A percentile compares a stretch with the other conserved stretches of the same genome.
These are phyloP conservation scores for Acromyrmex echinatior DNA, from an alignment of 1,140 invertebrate species.

Conservation along the genomic window DNA sequence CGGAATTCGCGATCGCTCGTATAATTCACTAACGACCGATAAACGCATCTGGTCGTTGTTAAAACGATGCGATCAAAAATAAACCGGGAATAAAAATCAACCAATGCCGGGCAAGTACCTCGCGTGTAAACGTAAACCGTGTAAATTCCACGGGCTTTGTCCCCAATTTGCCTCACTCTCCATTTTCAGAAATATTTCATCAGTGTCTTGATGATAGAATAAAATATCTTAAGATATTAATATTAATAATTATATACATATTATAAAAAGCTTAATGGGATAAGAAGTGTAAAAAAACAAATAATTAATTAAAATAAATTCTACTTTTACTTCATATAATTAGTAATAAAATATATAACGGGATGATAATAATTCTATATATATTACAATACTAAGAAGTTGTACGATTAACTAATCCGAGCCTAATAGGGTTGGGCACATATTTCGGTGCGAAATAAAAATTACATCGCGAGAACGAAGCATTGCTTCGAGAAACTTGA, in stretches of 20 bases:
- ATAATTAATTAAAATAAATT: background rate
- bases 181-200: constrained; percentile 19
- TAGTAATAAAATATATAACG: background rate
- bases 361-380: background rate
- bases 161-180: constrained; percentile 7
- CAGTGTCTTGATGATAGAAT: no score
- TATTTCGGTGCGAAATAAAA: background rate
- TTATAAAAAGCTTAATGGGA: background rate
- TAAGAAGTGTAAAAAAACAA: background rate
- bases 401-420: constrained; percentile 56
- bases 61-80: constrained; percentile 44
- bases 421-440: constrained; percentile 38
- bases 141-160: constrained; percentile 48
- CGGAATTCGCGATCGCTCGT: constrained; percentile 44
- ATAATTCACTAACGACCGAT: constrained; percentile 58
- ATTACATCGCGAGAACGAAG: constrained; percentile 2
- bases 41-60: constrained; percentile 61
- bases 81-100: constrained; percentile 48
- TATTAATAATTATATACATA: background rate
- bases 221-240: background rate
- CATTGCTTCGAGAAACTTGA: constrained; percentile 62
- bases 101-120: constrained; percentile 19
- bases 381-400: background rate
- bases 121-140: background rate
- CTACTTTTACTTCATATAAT: background rate